Evolutionary conservation across 2,113 vertebrate species (phyloP), one percentile per base, ranked within the genome.

Genomic region (Limanda limanda): DNA sequence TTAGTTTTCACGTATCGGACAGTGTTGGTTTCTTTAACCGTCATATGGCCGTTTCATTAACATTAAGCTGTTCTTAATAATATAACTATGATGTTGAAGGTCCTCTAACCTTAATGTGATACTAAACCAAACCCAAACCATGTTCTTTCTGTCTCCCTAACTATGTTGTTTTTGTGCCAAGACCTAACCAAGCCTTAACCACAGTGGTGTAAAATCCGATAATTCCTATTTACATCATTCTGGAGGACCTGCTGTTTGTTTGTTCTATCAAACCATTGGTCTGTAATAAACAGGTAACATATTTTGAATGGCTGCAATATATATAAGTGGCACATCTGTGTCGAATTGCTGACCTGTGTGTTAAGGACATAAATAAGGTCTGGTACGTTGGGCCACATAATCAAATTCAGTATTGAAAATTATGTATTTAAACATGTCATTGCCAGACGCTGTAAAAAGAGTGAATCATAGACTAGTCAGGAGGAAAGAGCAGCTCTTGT

Each of bases 401-500:
- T 31, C 31, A 31, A 31, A 31, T 31, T 31, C 31, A 31, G 6
- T 51, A 51, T 15, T 18, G 47, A 20, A 55, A 4, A 21, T 25
- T 3, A 51, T 13, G 14, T 62, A 78, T 55, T 69, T 25, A 62
- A 58, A 27, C 47, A 37, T 23, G 15, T 61, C 42, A 27, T 14
- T 42, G 14, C 59, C 15, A 61, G 10, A 73, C 17, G 47, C 40
- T 74, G 59, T 5, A 37, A n/a, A 57, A 55, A 11, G 56, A 11
- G 57, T 59, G 12, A 35, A 74, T 82, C 17, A 31, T 42, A 11
- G 70, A 68, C 10, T 10, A 31, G 17, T 54, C 31, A 66, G 57
- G 27, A 59, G 57, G 63, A 82, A 69, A 23, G 21, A 20, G 63
- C 74, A 65, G 78, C 67, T 57, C 70, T 83, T 60, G 10, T 82